Evolutionary conservation across 2,888 invertebrate genomes (phyloP).

Genomic region (Phengaris alcon): DNA sequence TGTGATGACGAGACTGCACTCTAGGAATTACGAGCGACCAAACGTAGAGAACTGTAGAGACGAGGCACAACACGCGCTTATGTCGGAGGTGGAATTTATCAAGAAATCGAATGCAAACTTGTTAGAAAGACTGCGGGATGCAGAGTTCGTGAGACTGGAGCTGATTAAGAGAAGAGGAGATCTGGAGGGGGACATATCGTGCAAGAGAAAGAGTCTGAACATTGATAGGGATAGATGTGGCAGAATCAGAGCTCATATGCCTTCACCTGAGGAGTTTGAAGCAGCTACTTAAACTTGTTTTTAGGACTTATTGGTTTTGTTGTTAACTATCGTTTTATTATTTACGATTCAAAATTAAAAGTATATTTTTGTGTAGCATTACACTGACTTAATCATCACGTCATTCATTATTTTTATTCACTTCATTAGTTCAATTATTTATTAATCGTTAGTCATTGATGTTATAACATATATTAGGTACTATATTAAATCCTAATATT

Average conservation of each 20-base stretch:
- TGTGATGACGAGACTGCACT: constrained; percentile 89
- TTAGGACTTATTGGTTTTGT: background rate
- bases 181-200: constrained; percentile 84
- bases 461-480: no score
- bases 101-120: constrained; percentile 72
- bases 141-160: constrained; percentile 75
- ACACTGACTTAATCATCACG: background rate
- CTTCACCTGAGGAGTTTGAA: constrained; percentile 82
- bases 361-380: background rate
- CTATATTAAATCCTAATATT: no score
- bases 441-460: no score
- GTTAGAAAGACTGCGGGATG: constrained; percentile 80
- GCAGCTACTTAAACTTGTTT: constrained; percentile 53
- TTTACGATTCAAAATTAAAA: background rate
- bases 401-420: background rate
- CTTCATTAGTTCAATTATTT: no score
- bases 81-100: constrained; percentile 84
- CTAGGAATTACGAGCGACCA: constrained; percentile 83
- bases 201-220: constrained; percentile 84
- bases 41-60: constrained; percentile 92
- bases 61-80: constrained; percentile 85
- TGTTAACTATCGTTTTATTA: background rate
- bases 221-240: constrained; percentile 83
- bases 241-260: constrained; percentile 83
- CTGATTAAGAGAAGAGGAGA: constrained; percentile 82